These are phyloP conservation scores for Etheostoma perlongum DNA, from an alignment of 2,797 vertebrate genomes.

Conservation along the genomic window DNA sequence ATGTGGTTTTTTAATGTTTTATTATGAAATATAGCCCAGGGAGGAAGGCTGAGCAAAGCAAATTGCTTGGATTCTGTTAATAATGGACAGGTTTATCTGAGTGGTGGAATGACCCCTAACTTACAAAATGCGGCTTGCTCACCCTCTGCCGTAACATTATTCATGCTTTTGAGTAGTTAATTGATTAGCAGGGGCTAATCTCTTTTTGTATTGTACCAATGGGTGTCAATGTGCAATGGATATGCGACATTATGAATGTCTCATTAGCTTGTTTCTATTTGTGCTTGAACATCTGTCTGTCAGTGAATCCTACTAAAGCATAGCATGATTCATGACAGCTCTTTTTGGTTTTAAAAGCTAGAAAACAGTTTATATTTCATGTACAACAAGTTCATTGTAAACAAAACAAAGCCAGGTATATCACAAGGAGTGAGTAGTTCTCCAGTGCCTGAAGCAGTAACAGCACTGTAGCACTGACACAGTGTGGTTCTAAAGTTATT, in stretches of 20 bases:
- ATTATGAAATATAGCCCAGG: constrained; percentile 14
- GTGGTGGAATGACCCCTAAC: neutral
- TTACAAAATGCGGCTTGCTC: constrained; percentile 10
- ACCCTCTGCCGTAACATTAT: neutral
- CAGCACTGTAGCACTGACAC: constrained; percentile 36
- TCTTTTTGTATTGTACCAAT: constrained; percentile 7
- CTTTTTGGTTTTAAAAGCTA: neutral
- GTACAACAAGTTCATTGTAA: neutral
- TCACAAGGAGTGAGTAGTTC: constrained; percentile 21
- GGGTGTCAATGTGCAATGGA: neutral
- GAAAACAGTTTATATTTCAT: neutral
- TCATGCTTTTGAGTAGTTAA: neutral
- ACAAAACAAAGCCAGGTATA: constrained; percentile 4
- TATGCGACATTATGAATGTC: neutral
- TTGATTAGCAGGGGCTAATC: constrained; percentile 9
- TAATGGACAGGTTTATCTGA: constrained; percentile 33
- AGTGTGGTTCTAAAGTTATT: constrained; percentile 55
- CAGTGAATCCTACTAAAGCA: neutral
- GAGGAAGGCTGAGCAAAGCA: constrained; percentile 28
- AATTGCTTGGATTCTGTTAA: constrained; percentile 37
- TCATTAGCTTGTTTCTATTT: neutral
- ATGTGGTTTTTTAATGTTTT: constrained; percentile 26
- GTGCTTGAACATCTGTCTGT: constrained; percentile 7
- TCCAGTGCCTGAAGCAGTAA: constrained; percentile 38
- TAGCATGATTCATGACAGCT: neutral